These are phyloP conservation scores for Numenius phaeopus DNA, from an alignment of 2,797 vertebrate species.

Conservation along the genomic window DNA sequence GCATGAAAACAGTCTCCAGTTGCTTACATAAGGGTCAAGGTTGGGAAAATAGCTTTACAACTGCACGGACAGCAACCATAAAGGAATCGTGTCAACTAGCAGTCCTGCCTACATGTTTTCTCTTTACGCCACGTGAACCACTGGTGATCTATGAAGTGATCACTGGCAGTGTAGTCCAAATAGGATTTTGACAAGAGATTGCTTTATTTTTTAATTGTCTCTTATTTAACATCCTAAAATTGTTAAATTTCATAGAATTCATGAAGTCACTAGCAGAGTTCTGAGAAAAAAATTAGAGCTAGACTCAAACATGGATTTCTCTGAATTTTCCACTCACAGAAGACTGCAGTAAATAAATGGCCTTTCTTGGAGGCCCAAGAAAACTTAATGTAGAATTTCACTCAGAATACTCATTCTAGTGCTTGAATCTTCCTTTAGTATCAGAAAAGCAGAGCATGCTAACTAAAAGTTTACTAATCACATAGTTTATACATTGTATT, in stretches of 20 bases:
- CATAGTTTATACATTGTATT: not conserved
- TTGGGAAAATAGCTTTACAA: slow-evolving; percentile 55
- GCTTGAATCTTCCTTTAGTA: not conserved
- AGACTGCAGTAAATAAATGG: not conserved
- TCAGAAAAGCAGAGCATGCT: not conserved
- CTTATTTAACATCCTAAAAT: not conserved
- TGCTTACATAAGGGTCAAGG: slow-evolving; percentile 50
- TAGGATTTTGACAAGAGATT: not conserved
- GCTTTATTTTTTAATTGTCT: not conserved
- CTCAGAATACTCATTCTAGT: not conserved
- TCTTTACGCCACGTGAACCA: not conserved
- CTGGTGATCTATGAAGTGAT: not conserved
- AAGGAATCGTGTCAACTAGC: slow-evolving; percentile 23
- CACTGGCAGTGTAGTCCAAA: not conserved
- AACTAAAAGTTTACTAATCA: slow-evolving; percentile 6
- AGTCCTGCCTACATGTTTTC: slow-evolving; percentile 1
- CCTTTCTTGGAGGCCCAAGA: not conserved
- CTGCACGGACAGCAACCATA: not conserved
- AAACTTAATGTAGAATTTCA: not conserved
- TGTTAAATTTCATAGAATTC: not conserved
- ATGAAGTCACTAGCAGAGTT: not conserved
- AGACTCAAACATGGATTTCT: not conserved
- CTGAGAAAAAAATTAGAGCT: not conserved
- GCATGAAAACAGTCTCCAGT: slow-evolving; percentile 34
- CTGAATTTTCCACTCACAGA: not conserved